A percentile compares a stretch with the other conserved stretches of the same genome.
These are phyloP conservation scores for Bos indicus DNA, from an alignment of 2,113 vertebrate species.

Conservation along the genomic window DNA sequence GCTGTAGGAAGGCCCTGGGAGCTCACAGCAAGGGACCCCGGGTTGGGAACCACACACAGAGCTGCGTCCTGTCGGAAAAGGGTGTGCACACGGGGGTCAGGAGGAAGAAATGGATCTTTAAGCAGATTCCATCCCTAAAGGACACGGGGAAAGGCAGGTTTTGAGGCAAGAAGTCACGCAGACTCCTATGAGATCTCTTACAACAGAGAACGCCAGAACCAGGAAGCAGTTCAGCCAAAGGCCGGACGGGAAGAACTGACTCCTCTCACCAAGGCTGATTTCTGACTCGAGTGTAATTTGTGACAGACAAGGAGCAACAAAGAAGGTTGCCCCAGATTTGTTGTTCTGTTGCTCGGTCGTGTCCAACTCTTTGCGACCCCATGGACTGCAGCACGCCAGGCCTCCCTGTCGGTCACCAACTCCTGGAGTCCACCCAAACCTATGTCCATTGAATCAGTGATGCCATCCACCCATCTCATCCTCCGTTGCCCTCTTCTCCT, in stretches of 20 bases:
- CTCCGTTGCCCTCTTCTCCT: neutral
- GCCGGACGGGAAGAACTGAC: accelerated
- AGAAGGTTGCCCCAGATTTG: accelerated
- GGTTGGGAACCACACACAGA: neutral
- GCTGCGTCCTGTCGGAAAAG: accelerated
- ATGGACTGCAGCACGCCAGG: neutral
- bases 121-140: neutral
- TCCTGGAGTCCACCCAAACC: accelerated
- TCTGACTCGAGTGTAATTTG: accelerated
- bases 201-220: accelerated
- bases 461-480: neutral
- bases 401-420: neutral
- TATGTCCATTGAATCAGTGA: neutral
- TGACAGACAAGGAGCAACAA: accelerated
- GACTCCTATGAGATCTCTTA: accelerated
- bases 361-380: neutral
- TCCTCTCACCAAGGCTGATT: neutral
- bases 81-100: accelerated
- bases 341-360: neutral
- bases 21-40: too few species aligned
- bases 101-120: neutral
- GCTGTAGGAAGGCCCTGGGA: too few species aligned
- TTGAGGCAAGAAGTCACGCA: neutral
- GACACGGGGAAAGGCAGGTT: accelerated
- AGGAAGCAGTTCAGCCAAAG: neutral